Conservation (phyloP, 2,888 invertebrate genomes). For the Agrotis clavis region DNA sequence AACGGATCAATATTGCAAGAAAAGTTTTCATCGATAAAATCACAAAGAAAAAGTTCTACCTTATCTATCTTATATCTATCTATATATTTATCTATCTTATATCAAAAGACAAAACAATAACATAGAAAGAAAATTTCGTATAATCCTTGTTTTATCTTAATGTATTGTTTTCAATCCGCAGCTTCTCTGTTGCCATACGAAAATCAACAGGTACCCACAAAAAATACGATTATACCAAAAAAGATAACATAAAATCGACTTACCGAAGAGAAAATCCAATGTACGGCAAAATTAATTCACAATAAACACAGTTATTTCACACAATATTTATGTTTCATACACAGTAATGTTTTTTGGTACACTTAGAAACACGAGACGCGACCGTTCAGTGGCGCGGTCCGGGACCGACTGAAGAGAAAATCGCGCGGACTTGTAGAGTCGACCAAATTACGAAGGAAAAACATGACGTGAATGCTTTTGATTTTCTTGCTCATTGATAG, state of each 20-base stretch:
- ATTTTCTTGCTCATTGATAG: conserved; percentile 31
- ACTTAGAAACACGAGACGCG: conserved; percentile 23
- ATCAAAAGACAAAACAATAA: conserved; percentile 2
- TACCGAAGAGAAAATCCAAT: conserved; percentile 59
- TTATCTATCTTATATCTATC: too few species aligned
- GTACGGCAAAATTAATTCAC: conserved; percentile 44
- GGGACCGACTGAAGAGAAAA: conserved; percentile 57
- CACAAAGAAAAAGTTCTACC: neutral
- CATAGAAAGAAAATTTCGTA: conserved; percentile 2
- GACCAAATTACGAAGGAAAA: conserved; percentile 50
- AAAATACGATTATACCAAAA: conserved; percentile 17
- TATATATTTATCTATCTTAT: too few species aligned
- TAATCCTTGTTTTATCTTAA: conserved; percentile 33
- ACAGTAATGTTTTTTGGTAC: conserved; percentile 55
- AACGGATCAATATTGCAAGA: conserved; percentile 14
- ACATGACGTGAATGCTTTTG: conserved; percentile 50
- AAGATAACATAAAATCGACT: conserved; percentile 52
- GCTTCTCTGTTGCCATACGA: conserved; percentile 47
- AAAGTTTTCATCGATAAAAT: conserved; percentile 7
- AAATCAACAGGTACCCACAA: conserved; percentile 64
- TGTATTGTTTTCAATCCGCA: conserved; percentile 34
- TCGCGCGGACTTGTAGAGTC: conserved; percentile 27
- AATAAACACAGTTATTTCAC: conserved; percentile 59
- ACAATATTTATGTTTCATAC: conserved; percentile 58
- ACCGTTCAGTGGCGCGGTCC: conserved; percentile 28